Base-by-base conservation (phyloP, 2,113 vertebrate genomes). In the Tauraco erythrolophus region DNA sequence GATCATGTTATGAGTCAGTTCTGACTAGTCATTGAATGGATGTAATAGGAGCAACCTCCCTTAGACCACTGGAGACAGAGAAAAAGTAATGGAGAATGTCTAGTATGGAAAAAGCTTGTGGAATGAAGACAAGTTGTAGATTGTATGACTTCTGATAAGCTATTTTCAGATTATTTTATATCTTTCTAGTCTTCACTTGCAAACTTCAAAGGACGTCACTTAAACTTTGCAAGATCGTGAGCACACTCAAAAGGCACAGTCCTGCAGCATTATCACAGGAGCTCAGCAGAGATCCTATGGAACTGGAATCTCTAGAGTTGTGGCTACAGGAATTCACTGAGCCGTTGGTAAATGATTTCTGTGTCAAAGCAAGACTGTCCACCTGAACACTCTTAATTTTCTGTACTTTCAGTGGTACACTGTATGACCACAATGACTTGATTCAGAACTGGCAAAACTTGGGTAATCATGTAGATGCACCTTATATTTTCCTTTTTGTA, bases 41-140 rank as follows among this genome's bases (percentile, higher is more conserved):
- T 21, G 6, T 18, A 82, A 37, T 22, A 58, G 46, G 16, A 57
- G 14, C 21, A 82, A 75, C 25, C 7, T 71, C 15, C 31, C 15
- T 68, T 62, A 54, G 39, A 37, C 3, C 30, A 46, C 23, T n/a
- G 11, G 33, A 56, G 24, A 65, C 1, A 28, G 19, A 53, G 22
- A 41, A 31, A 53, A 86, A 74, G 10, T 19, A 58, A 30, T 27
- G 43, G 24, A 79, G 27, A 60, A 53, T 77, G 80, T 86, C 27
- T 69, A 41, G n/a, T 14, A 33, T 0, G 0, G 19, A 62, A 65
- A 79, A 75, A 56, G 3, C 11, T 41, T 65, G 9, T 48, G 14
- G 21, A 31, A 18, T 56, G 8, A 21, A 62, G 62, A 64, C 24
- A 68, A 69, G 24, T 14, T 1, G 0, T 41, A 28, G 15, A 28